Conservation (phyloP, 2,113 vertebrate genomes). For the Atlantisia rogersi region DNA sequence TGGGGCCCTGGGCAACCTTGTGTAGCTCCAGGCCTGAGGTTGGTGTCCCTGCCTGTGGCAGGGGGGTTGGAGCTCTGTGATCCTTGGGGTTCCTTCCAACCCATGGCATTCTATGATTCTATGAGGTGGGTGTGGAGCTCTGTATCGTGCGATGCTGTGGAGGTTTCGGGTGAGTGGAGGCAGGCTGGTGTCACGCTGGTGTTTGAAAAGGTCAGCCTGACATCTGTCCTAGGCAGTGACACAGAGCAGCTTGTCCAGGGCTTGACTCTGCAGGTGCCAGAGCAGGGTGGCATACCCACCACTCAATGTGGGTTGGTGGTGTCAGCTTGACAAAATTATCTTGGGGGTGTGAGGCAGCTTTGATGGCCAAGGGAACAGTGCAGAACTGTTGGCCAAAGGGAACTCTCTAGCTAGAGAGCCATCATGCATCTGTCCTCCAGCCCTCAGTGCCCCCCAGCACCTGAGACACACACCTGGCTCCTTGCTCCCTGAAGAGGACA, state of each 20-base stretch:
- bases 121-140: neutral
- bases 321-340: neutral
- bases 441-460: fast-evolving
- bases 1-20: no score
- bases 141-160: fast-evolving
- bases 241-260: fast-evolving
- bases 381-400: neutral
- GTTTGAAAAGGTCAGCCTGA: constrained; percentile 4
- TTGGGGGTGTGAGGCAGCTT: neutral
- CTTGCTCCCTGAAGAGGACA: fast-evolving
- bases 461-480: neutral
- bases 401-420: neutral
- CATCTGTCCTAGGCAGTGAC: neutral
- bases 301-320: fast-evolving
- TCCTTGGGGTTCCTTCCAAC: no score
- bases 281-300: neutral
- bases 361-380: neutral
- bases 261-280: neutral
- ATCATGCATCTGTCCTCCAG: no score
- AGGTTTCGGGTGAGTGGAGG: neutral
- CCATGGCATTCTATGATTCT: no score
- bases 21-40: no score
- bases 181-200: neutral
- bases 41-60: no score
- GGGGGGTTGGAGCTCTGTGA: no score